Percentiles rank a stretch among this genome's conserved stretches.
These are phyloP conservation scores for Coracopsis vasa DNA, from an alignment of 2,113 vertebrate species.

Conservation along the genomic window DNA sequence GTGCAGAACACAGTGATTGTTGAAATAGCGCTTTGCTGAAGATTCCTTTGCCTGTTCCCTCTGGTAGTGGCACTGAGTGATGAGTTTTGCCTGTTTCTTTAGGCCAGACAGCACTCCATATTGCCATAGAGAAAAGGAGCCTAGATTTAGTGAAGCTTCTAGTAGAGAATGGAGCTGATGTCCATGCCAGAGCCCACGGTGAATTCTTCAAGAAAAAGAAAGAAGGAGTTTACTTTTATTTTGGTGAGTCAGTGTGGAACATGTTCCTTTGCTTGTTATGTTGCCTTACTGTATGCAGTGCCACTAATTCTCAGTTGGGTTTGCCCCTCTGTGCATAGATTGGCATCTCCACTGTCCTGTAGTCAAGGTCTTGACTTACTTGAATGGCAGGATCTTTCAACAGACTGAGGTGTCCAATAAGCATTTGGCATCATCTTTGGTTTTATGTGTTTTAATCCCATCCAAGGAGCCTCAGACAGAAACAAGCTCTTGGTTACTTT, in stretches of 20 bases:
- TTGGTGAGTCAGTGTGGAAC: constrained; percentile 78
- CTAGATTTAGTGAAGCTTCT: constrained; percentile 80
- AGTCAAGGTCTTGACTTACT: background rate
- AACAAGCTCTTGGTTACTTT: background rate
- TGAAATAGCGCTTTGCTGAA: background rate
- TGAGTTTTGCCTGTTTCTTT: background rate
- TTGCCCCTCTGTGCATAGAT: background rate
- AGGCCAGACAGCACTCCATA: constrained; percentile 94
- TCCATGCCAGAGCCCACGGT: constrained; percentile 86
- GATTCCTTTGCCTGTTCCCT: background rate
- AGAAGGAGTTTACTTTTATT: constrained; percentile 86
- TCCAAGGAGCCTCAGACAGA: background rate
- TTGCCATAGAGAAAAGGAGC: constrained; percentile 91
- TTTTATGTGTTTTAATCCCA: background rate
- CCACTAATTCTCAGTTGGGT: background rate
- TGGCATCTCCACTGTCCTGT: background rate
- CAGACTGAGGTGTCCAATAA: background rate
- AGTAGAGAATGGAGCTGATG: constrained; percentile 85
- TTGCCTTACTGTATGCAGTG: background rate
- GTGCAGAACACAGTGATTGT: background rate
- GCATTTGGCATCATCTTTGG: background rate
- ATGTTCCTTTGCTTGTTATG: background rate
- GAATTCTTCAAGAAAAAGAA: constrained; percentile 85
- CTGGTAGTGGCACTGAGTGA: background rate
- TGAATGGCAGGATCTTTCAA: background rate